Percentiles rank a stretch among this genome's conserved stretches.
phyloP scores from a whole-genome alignment of 2,888 invertebrate genomes.

The Nephrotoma guestfalica region DNA sequence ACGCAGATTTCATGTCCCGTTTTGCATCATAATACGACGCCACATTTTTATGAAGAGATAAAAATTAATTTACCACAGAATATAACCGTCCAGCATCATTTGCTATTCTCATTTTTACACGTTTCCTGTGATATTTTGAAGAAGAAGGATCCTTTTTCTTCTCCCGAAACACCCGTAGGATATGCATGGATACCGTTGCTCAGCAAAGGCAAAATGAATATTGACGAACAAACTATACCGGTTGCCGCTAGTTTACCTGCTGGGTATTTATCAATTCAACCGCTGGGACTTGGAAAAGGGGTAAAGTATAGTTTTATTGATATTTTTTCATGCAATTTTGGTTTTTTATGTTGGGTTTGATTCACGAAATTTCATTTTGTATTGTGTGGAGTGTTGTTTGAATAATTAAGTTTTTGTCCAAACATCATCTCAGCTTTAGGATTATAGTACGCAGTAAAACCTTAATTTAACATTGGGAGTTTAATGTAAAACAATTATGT shows the following conservation, averaged over 20 bases:
- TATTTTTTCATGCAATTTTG: neutral
- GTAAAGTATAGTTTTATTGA: conserved; percentile 34
- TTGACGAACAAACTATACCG: conserved; percentile 68
- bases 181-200: conserved; percentile 88
- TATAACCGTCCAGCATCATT: conserved; percentile 71
- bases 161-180: conserved; percentile 68
- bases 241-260: conserved; percentile 80
- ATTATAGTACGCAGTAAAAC: neutral
- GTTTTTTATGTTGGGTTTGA: neutral
- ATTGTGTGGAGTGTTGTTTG: neutral
- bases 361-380: neutral
- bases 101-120: conserved; percentile 91
- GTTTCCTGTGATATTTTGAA: conserved; percentile 82
- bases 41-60: conserved; percentile 86
- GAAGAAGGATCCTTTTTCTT: conserved; percentile 55
- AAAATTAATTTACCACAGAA: conserved; percentile 82
- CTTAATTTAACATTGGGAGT: neutral
- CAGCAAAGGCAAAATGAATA: conserved; percentile 66
- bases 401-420: neutral
- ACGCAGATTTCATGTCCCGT: conserved; percentile 62
- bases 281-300: conserved; percentile 81
- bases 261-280: conserved; percentile 80
- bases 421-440: neutral
- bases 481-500: neutral
- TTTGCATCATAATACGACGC: conserved; percentile 77